Percentiles rank a stretch among this genome's conserved stretches.
These are phyloP conservation scores for Lipophrys pholis DNA, from an alignment of 2,113 vertebrate genomes.

Conservation along the genomic window DNA sequence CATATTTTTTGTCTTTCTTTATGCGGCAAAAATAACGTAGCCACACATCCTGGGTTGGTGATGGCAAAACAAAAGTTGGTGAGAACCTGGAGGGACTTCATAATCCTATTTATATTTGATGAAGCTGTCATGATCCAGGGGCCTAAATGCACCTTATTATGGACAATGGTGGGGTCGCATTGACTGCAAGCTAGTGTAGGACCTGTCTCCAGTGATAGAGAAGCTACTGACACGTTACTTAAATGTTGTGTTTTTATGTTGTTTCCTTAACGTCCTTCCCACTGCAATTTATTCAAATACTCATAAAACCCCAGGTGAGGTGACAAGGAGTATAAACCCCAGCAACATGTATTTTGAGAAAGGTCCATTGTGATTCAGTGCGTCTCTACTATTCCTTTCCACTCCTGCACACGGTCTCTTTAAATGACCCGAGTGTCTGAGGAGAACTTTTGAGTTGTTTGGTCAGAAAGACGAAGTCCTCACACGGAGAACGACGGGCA, in stretches of 20 bases:
- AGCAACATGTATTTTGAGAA: constrained; percentile 5
- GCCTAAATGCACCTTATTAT: not conserved
- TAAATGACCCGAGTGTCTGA: not conserved
- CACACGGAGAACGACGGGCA: constrained; percentile 76
- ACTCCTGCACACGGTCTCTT: constrained; percentile 57
- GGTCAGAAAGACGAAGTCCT: too few species aligned
- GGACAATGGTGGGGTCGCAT: constrained; percentile 66
- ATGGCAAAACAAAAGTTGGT: too few species aligned
- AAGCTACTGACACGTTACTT: constrained; percentile 23
- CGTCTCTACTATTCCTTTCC: constrained; percentile 3
- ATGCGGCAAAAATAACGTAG: too few species aligned
- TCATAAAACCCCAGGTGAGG: not conserved
- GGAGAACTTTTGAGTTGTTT: too few species aligned
- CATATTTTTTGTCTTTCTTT: too few species aligned
- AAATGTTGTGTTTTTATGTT: constrained; percentile 23
- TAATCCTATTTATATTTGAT: too few species aligned
- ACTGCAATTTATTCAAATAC: constrained; percentile 8
- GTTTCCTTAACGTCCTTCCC: constrained; percentile 17
- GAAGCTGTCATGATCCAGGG: not conserved
- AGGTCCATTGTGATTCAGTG: not conserved
- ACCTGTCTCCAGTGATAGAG: constrained; percentile 26
- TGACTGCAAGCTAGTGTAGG: constrained; percentile 76
- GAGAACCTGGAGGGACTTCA: too few species aligned
- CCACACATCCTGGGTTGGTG: too few species aligned
- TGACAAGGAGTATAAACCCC: not conserved